Conservation (phyloP, 2,888 invertebrate species). For the Buathra laborator region DNA sequence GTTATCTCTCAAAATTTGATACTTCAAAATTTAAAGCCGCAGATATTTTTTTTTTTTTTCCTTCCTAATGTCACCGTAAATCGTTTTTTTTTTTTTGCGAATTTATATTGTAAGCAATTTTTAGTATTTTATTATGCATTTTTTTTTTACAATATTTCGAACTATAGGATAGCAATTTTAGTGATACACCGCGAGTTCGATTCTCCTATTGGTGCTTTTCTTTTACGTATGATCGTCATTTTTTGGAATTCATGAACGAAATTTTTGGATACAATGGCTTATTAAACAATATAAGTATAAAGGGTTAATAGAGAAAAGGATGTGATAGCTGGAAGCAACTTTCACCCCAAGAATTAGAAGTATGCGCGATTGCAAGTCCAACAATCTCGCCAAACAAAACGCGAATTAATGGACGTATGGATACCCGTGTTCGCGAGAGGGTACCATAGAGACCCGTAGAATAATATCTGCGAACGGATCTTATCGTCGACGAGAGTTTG, state of each 20-base stretch:
- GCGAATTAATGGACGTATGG: slow-evolving; percentile 61
- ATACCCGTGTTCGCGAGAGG: slow-evolving; percentile 20
- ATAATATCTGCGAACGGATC: slow-evolving; percentile 64
- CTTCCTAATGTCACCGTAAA: neutral
- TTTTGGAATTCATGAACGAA: too few relatives aligned
- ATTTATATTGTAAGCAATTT: too few relatives aligned
- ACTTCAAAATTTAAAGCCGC: too few relatives aligned
- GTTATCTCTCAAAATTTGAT: neutral
- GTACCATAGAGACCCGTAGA: slow-evolving; percentile 32
- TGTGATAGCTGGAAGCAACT: slow-evolving; percentile 50
- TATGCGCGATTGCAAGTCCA: slow-evolving; percentile 50
- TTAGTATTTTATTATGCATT: too few relatives aligned
- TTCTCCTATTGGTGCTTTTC: too few relatives aligned
- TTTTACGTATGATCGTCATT: neutral
- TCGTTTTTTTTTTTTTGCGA: too few relatives aligned
- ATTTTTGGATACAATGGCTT: neutral
- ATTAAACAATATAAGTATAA: neutral
- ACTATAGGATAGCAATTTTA: too few relatives aligned
- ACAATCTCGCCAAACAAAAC: slow-evolving; percentile 63
- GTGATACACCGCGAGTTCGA: too few relatives aligned
- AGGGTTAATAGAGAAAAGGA: neutral
- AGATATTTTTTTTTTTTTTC: neutral
- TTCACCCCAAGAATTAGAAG: slow-evolving; percentile 62
- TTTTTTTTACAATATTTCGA: too few relatives aligned
- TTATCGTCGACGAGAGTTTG: slow-evolving; percentile 53